Percentiles rank a stretch among this genome's conserved stretches.
These are phyloP conservation scores for Zaprionus vittiger DNA, from an alignment of 1,140 invertebrate species.

Conservation along the genomic window DNA sequence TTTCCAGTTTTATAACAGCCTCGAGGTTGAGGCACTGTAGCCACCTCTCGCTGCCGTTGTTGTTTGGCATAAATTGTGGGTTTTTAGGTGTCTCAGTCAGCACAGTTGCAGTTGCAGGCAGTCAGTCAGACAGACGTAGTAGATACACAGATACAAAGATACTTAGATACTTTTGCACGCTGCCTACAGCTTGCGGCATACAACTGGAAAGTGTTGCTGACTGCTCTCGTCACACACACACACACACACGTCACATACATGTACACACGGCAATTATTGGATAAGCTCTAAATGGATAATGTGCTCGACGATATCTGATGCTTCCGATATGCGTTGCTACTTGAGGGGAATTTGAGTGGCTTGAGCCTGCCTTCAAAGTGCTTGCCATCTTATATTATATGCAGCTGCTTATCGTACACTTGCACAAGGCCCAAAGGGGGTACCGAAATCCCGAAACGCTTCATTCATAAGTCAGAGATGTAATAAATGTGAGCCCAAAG, in stretches of 20 bases:
- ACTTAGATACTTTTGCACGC: constrained; percentile 39
- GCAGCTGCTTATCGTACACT: not conserved
- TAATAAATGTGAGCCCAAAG: constrained; percentile 3
- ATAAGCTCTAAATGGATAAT: constrained; percentile 8
- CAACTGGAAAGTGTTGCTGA: constrained; percentile 78
- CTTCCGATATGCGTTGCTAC: not conserved
- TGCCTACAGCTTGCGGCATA: constrained; percentile 34
- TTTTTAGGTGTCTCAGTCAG: constrained; percentile 71
- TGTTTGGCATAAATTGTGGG: constrained; percentile 77
- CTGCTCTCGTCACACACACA: constrained; percentile 14
- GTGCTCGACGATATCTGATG: constrained; percentile 4
- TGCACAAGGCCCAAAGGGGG: not conserved
- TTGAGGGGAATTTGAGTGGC: not conserved
- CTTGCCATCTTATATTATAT: not conserved
- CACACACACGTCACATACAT: not conserved
- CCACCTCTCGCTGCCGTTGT: constrained; percentile 47
- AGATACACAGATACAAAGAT: constrained; percentile 51
- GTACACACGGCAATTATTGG: constrained; percentile 9
- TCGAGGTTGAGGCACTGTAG: constrained; percentile 1
- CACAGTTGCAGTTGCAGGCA: constrained; percentile 42
- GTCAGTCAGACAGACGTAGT: constrained; percentile 52
- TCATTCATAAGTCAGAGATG: constrained; percentile 7
- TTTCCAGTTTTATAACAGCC: constrained; percentile 67
- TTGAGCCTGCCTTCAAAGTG: not conserved
- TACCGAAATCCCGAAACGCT: not conserved